Base-by-base conservation (phyloP, 2,888 invertebrate genomes). In the Heliothis peltigera region DNA sequence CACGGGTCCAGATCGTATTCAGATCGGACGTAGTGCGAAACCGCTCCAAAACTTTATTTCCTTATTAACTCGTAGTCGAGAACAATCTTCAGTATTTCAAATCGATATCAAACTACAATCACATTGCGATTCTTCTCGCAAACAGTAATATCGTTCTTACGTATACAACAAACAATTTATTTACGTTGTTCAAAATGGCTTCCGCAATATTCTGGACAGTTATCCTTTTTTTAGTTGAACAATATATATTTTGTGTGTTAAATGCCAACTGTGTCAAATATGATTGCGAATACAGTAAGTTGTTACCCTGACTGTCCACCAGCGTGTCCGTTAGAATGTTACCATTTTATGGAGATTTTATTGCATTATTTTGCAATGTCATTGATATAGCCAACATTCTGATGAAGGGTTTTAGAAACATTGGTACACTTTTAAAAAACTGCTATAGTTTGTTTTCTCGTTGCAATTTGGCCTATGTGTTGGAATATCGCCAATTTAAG, bases 241-340 rank as follows among this genome's bases (percentile, higher is more conserved):
- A 79, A 69, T 74, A 64, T 66, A 78, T 69, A 64, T 74, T 70
- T 70, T 59, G 68, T 63, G 66, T 86, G 85, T 85, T 87, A 87
- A 87, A 78, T 82, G 85, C 85, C 87, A 89, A 88, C 83, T 86
- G 81, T 88, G 90, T 87, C 89, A 87, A 81, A 77, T 76, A 81
- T 77, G 79, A 77, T 81, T 84, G 78, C 80, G 70, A 77, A 84
- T 84, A 85, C 86, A 87, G 85, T n/a, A n/a, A n/a, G n/a, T 83
- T 88, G 84, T 84, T 87, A 83, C 85, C 85, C 69, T 70, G 72
- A 82, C 76, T 77, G 32, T 59, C 60, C 66, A 70, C 61, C 60
- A 77, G 65, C 52, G 71, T 73, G 72, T 77, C 80, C 77, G 71
- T 82, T 84, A 87, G 83, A 80, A 77, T 79, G 79, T 53, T 56